These are phyloP conservation scores for Eurosta solidaginis DNA, from an alignment of 1,140 invertebrate genomes.

Conservation along the genomic window DNA sequence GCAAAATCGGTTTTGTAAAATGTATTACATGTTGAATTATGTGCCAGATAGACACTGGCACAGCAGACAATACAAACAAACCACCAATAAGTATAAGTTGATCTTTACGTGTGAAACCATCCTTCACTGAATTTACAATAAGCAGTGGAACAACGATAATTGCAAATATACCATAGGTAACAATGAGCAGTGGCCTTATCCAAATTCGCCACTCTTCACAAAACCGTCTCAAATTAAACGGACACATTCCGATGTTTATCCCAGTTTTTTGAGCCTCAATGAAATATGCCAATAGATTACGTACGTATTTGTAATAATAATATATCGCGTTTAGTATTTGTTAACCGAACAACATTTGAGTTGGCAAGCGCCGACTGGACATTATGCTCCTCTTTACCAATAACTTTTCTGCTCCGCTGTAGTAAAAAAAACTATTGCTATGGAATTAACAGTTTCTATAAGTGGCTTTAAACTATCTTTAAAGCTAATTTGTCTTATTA, in stretches of 20 bases:
- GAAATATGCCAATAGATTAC: background rate
- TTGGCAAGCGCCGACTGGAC: background rate
- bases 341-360: background rate
- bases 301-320: background rate
- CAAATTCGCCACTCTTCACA: constrained; percentile 81
- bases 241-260: background rate
- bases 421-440: no score
- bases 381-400: background rate
- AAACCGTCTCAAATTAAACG: constrained; percentile 54
- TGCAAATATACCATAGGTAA: constrained; percentile 78
- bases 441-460: no score
- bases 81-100: constrained; percentile 85
- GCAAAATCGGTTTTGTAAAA: constrained; percentile 89
- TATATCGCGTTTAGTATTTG: background rate
- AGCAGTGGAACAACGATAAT: constrained; percentile 83
- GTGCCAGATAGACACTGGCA: constrained; percentile 93
- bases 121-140: constrained; percentile 72
- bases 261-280: background rate
- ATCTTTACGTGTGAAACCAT: constrained; percentile 74
- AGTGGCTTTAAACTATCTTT: no score
- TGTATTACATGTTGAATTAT: constrained; percentile 93
- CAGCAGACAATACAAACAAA: constrained; percentile 84
- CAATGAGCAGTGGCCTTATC: constrained; percentile 83
- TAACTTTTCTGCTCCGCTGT: no score
- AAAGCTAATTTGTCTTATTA: no score